phyloP scores from a whole-genome alignment of 2,888 invertebrate species.

The Athalia cordata region DNA sequence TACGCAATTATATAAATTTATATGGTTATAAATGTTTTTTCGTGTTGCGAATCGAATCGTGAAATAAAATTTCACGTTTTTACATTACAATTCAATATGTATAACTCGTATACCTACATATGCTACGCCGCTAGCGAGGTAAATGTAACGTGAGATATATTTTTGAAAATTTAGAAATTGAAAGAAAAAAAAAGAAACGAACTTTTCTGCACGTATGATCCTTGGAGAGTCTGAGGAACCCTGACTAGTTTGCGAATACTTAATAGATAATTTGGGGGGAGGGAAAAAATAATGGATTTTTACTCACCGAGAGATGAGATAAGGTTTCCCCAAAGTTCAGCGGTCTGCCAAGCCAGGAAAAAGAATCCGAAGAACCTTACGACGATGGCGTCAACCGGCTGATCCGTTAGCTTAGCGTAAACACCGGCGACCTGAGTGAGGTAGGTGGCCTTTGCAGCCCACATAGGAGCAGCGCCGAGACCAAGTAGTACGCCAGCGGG shows the following conservation, averaged over 20 bases:
- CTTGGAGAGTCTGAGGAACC: no score
- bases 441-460: constrained; percentile 99
- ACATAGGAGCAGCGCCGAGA: constrained; percentile 96
- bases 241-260: no score
- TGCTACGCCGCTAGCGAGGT: no score
- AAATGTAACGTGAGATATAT: no score
- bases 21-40: no score
- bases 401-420: constrained; percentile 91
- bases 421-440: constrained; percentile 95
- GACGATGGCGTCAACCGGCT: constrained; percentile 93
- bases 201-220: no score
- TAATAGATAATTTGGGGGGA: no score
- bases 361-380: constrained; percentile 99
- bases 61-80: no score
- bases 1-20: no score
- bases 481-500: constrained; percentile 96
- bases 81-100: no score
- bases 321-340: constrained; percentile 97
- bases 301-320: constrained; percentile 92
- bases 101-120: no score
- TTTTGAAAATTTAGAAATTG: neutral
- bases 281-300: neutral
- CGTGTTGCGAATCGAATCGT: no score
- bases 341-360: constrained; percentile 98
- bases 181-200: neutral